Conservation (phyloP, 2,113 vertebrate species). For the Microtus montanus region DNA sequence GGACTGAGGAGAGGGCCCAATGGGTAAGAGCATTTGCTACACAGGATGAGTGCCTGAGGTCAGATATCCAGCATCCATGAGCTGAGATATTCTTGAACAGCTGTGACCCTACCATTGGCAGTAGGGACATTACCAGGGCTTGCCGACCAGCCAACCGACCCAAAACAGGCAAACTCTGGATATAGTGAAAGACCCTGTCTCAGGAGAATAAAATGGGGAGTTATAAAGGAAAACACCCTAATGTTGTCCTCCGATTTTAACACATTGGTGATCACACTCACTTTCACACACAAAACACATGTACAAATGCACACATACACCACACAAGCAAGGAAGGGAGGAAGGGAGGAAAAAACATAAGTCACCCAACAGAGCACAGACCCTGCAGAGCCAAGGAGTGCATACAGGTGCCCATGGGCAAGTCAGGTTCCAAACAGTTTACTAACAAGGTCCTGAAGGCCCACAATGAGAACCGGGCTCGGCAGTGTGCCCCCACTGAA, state of each 20-base stretch:
- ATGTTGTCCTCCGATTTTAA: not conserved
- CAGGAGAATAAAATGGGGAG: not conserved
- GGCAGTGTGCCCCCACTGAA: constrained; percentile 92
- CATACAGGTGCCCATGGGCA: not conserved
- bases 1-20: not conserved
- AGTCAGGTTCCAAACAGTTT: constrained; percentile 94
- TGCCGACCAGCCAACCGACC: not conserved
- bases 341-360: not conserved
- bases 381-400: not conserved
- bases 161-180: not conserved
- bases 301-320: not conserved
- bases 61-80: not conserved
- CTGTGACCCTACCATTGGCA: not conserved
- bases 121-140: not conserved
- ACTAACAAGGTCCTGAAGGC: constrained; percentile 90
- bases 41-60: not conserved
- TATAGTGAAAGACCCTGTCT: not conserved
- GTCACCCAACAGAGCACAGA: not conserved
- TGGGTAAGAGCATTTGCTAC: not conserved
- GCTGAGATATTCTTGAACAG: not conserved
- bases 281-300: not conserved
- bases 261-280: not conserved
- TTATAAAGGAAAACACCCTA: not conserved
- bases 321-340: not conserved
- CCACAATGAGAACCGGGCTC: constrained; percentile 94